Evolutionary conservation across 2,113 vertebrate species (phyloP).

Genomic region (Gymnobelideus leadbeateri): DNA sequence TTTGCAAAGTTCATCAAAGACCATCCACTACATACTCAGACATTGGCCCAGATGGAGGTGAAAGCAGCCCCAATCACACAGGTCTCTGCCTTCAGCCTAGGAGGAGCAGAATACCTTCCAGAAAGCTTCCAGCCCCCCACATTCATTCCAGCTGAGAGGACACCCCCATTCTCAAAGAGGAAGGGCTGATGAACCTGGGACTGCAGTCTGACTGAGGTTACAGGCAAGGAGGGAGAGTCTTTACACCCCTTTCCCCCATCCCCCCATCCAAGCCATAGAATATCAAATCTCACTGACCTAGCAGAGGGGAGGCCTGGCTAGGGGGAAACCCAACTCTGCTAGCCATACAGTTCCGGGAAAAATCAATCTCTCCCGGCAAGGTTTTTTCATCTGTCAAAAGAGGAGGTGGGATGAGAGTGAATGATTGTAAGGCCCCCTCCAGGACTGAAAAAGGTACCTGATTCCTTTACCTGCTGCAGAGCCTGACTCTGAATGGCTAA

Average conservation of each 20-base stretch:
- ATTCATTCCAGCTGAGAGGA: neutral
- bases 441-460: too few relatives aligned
- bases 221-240: neutral
- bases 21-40: slow-evolving; percentile 90
- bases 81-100: neutral
- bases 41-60: slow-evolving; percentile 90
- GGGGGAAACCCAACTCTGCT: neutral
- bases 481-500: neutral
- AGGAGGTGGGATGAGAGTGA: too few relatives aligned
- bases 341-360: neutral
- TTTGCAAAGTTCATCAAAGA: slow-evolving; percentile 91
- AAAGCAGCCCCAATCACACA: neutral
- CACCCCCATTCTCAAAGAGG: neutral
- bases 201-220: neutral
- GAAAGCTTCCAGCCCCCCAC: neutral
- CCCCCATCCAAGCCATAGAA: neutral
- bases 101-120: neutral
- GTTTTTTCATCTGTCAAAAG: neutral
- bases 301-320: neutral
- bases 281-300: neutral
- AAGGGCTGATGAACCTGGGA: neutral
- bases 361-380: neutral
- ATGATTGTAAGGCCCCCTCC: neutral
- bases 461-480: too few relatives aligned
- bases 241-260: neutral